Evolutionary conservation across 2,888 invertebrate genomes (phyloP), one percentile per base, ranked within the genome.

Genomic region (Caenorhabditis sulstoni): DNA sequence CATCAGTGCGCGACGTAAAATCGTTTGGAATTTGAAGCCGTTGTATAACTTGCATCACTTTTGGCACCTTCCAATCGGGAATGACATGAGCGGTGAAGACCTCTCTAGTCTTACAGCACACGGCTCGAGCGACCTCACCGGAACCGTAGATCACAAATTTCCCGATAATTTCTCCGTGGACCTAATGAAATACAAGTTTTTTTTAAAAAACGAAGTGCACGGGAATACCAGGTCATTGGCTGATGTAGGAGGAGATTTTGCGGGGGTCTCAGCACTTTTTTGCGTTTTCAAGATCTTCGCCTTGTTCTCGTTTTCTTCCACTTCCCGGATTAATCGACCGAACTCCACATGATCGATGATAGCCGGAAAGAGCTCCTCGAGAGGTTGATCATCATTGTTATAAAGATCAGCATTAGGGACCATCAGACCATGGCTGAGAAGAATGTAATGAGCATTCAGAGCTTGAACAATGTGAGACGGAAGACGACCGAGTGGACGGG

Each of bases 131-230:
- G 8, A 75, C 70, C 9, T 53, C 50, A 0, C 85, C 85, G 18
- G 58, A 29, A 44, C 85, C 85, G 50, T 81, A 47, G 11, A 85
- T 80, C 7, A 71, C 55, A 50, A 50, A 78, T 7, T 47, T n/a
- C 3, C 71, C 66, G 16, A 71, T 66, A 5, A 61, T 62, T 20
- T 78, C 78, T 1, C 71, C 71, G 18, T 78, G 29, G 8, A 35
- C 20, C 78, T 71, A 8, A 57, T 66, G 18, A 41, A n/a, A n/a
- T n/a, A n/a, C n/a, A n/a, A n/a, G n/a, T n/a, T n/a, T 14, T 44
- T 44, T 44, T 8, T 44, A 11, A 44, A n/a, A n/a, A n/a, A n/a
- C n/a, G n/a, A n/a, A n/a, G n/a, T n/a, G n/a, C n/a, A n/a, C n/a
- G n/a, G n/a, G n/a, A n/a, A n/a, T n/a, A n/a, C n/a, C n/a, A n/a